Evolutionary conservation across 2,113 vertebrate genomes (phyloP).

Genomic region (Eulemur rufifrons): DNA sequence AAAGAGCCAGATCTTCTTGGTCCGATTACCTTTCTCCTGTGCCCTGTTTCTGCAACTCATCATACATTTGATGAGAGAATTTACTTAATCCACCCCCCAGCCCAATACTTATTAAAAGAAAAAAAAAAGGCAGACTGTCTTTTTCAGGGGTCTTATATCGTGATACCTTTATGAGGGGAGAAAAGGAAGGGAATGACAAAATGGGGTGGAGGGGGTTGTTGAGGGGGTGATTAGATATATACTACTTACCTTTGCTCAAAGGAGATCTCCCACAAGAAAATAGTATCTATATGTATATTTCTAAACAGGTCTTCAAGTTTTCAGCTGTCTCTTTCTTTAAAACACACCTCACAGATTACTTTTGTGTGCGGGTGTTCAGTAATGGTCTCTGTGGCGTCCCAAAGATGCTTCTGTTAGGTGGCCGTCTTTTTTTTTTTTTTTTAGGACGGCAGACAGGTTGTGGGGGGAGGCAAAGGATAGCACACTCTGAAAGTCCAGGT

Average conservation of each 20-base stretch:
- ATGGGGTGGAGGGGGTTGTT: slow-evolving; percentile 38
- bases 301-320: slow-evolving; percentile 81
- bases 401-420: slow-evolving; percentile 74
- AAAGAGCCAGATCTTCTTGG: slow-evolving; percentile 80
- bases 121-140: slow-evolving; percentile 22
- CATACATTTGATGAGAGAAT: slow-evolving; percentile 84
- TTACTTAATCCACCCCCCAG: slow-evolving; percentile 65
- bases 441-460: slow-evolving; percentile 73
- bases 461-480: slow-evolving; percentile 21
- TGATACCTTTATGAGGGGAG: slow-evolving; percentile 48
- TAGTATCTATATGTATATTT: slow-evolving; percentile 54
- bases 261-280: slow-evolving; percentile 81
- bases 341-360: slow-evolving; percentile 74
- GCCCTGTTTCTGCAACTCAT: slow-evolving; percentile 82
- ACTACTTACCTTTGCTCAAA: slow-evolving; percentile 88
- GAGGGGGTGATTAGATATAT: slow-evolving; percentile 62
- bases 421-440: slow-evolving; percentile 69
- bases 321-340: slow-evolving; percentile 77
- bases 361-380: slow-evolving; percentile 66
- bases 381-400: slow-evolving; percentile 82
- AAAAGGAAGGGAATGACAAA: slow-evolving; percentile 29
- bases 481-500: slow-evolving; percentile 80
- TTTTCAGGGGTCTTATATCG: slow-evolving; percentile 31
- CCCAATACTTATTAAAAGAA: slow-evolving; percentile 52
- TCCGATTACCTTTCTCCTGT: slow-evolving; percentile 81